Percentiles rank a stretch among this genome's conserved stretches.
Evolutionary conservation across 2,113 vertebrate genomes (phyloP).

Genomic region (Istiophorus platypterus): DNA sequence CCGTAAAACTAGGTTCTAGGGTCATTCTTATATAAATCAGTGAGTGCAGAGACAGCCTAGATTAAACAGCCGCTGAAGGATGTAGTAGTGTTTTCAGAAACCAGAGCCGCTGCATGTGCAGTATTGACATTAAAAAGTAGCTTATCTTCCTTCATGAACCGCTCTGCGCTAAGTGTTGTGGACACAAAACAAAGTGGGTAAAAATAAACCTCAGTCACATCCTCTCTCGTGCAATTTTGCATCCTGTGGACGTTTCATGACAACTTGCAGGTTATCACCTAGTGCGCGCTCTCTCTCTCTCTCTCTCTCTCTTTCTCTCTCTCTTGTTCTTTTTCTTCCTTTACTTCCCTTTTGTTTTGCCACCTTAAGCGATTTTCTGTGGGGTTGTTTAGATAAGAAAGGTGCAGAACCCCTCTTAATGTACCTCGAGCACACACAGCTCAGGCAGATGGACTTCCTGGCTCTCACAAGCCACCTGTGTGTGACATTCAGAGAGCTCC

Average conservation of each 20-base stretch:
- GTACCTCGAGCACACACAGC: slow-evolving; percentile 6
- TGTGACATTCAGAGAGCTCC: slow-evolving; percentile 39
- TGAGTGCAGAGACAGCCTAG: neutral
- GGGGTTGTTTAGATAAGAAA: slow-evolving; percentile 54
- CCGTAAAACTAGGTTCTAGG: neutral
- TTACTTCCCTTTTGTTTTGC: slow-evolving; percentile 29
- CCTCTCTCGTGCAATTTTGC: neutral
- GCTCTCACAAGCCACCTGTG: slow-evolving; percentile 32
- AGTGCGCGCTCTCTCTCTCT: neutral
- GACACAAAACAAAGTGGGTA: slow-evolving; percentile 61
- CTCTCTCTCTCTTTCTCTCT: slow-evolving; percentile 15
- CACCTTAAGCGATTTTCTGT: slow-evolving; percentile 22
- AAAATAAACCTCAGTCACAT: slow-evolving; percentile 51
- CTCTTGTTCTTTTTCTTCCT: slow-evolving; percentile 17
- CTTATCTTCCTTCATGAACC: slow-evolving; percentile 43
- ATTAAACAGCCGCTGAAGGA: slow-evolving; percentile 46
- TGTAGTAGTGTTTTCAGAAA: slow-evolving; percentile 44
- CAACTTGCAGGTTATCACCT: slow-evolving; percentile 43
- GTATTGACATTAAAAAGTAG: slow-evolving; percentile 56
- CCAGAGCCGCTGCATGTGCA: slow-evolving; percentile 9
- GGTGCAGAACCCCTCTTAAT: slow-evolving; percentile 51
- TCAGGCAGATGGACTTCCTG: slow-evolving; percentile 21
- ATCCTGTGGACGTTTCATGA: slow-evolving; percentile 36
- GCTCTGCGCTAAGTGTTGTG: slow-evolving; percentile 65
- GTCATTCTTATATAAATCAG: slow-evolving; percentile 26